A percentile compares a stretch with the other conserved stretches of the same genome.
These are phyloP conservation scores for Archaeoteleia sp. DNA, from an alignment of 2,888 invertebrate species.

Conservation along the genomic window DNA sequence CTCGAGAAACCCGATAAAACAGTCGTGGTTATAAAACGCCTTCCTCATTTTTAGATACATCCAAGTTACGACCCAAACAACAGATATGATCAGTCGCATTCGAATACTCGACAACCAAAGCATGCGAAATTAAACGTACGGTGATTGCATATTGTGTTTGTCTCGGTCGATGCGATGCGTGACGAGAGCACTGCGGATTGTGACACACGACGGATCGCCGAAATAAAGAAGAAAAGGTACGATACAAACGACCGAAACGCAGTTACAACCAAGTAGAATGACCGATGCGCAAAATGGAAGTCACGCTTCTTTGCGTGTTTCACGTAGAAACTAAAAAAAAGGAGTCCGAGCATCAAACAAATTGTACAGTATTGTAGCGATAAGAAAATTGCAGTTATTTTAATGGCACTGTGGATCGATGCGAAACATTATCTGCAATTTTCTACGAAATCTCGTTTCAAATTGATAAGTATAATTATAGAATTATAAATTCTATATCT, in stretches of 20 bases:
- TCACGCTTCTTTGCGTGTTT: background rate
- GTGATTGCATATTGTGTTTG: background rate
- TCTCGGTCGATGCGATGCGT: background rate
- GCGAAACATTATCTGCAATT: too few relatives aligned
- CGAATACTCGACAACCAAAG: too few relatives aligned
- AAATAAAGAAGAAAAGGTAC: background rate
- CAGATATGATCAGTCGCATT: background rate
- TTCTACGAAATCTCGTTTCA: too few relatives aligned
- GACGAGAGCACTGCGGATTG: background rate
- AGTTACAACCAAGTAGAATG: too few relatives aligned
- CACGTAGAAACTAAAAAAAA: too few relatives aligned
- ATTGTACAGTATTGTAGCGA: too few relatives aligned
- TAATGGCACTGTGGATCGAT: too few relatives aligned
- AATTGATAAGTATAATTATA: too few relatives aligned
- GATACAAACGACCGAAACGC: background rate
- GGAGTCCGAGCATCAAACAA: too few relatives aligned
- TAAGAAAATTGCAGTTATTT: too few relatives aligned
- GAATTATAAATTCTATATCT: too few relatives aligned
- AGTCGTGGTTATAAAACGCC: slow-evolving; percentile 52
- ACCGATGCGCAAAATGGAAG: slow-evolving; percentile 1
- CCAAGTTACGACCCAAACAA: slow-evolving; percentile 5
- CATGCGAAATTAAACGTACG: too few relatives aligned
- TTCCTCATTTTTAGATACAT: slow-evolving; percentile 6
- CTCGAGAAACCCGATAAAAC: slow-evolving; percentile 51
- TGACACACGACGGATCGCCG: background rate